A percentile compares a stretch with the other conserved stretches of the same genome.
Evolutionary conservation across 2,888 invertebrate species (phyloP).

Genomic region (Octodonta nipae): DNA sequence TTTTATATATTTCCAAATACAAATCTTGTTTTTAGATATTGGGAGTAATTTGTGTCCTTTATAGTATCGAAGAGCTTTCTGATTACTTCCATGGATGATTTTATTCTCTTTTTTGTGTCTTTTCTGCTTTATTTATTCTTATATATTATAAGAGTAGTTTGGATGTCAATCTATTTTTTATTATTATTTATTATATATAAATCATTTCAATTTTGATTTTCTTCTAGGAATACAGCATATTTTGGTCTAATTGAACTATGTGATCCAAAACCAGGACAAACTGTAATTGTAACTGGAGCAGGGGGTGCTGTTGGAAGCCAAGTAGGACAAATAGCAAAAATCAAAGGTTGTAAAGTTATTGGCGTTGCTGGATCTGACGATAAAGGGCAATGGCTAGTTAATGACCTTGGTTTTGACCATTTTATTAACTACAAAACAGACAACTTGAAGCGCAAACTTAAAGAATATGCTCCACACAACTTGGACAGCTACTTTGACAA

Average conservation of each 20-base stretch:
- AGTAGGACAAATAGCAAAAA: slow-evolving; percentile 68
- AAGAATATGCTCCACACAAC: slow-evolving; percentile 52
- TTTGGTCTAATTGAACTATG: slow-evolving; percentile 62
- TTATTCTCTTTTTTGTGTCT: not conserved
- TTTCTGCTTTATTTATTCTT: no score
- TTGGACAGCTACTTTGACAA: slow-evolving; percentile 69
- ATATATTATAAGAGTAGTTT: no score
- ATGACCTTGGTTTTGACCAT: slow-evolving; percentile 51
- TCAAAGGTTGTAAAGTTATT: slow-evolving; percentile 54
- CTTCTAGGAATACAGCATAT: slow-evolving; percentile 53
- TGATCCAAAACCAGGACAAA: slow-evolving; percentile 56
- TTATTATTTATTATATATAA: not conserved
- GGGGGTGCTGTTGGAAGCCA: slow-evolving; percentile 67
- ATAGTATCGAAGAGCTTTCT: no score
- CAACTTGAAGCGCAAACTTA: slow-evolving; percentile 41
- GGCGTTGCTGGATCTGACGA: slow-evolving; percentile 58
- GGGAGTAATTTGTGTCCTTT: no score
- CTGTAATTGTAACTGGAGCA: slow-evolving; percentile 58
- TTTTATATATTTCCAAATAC: no score
- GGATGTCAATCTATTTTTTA: no score
- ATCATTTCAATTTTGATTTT: not conserved
- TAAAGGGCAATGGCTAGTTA: slow-evolving; percentile 52
- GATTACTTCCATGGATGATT: not conserved
- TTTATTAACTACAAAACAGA: slow-evolving; percentile 60
- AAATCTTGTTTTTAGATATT: no score